Evolutionary conservation across 2,888 invertebrate species (phyloP), one percentile per base, ranked within the genome.

Genomic region (Tipula confusa): DNA sequence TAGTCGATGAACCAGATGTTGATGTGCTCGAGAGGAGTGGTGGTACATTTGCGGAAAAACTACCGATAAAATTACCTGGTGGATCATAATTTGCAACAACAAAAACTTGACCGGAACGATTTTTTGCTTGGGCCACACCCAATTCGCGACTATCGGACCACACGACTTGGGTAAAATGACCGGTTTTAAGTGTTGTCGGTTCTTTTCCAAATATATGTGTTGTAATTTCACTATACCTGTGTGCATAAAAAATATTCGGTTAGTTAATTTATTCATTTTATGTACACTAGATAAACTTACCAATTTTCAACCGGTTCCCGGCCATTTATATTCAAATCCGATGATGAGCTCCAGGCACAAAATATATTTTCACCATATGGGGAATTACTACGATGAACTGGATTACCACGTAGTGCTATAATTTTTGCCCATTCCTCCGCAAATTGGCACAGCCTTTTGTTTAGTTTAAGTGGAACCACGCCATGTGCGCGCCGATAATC

Each of bases 1-100:
- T 29, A 7, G 80, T 29, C 1, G 29, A 29, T 4, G 64, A 85
- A 85, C 84, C 85, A 84, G 84, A 86, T 84, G 83, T 83, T 24
- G 85, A 85, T 81, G 88, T 87, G 4, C 88, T 88, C 86, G 90
- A 90, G 82, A 92, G 89, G 11, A 64, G 6, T 38, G 94, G 93
- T 13, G 92, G 93, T 5, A 95, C 95, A 87, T 95, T 95, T 83
- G 91, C 92, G 3, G 92, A 90, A 87, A 94, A 96, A 87, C 94
- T 93, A 9, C 95, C 95, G 81, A 95, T 92, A 86, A 95, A 94
- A 89, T 97, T 97, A 4, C 97, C 97, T 0, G 97, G 95, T 0
- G 97, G 97, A 86, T 92, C 93, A 89, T 97, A 97, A 89, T 96
- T 95, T 43, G 95, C 96, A 0, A 97, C 97, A 0, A 97, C 96